Evolutionary conservation across 1,140 invertebrate species (phyloP), one percentile per base, ranked within the genome.

Genomic region (Drosophila orena): DNA sequence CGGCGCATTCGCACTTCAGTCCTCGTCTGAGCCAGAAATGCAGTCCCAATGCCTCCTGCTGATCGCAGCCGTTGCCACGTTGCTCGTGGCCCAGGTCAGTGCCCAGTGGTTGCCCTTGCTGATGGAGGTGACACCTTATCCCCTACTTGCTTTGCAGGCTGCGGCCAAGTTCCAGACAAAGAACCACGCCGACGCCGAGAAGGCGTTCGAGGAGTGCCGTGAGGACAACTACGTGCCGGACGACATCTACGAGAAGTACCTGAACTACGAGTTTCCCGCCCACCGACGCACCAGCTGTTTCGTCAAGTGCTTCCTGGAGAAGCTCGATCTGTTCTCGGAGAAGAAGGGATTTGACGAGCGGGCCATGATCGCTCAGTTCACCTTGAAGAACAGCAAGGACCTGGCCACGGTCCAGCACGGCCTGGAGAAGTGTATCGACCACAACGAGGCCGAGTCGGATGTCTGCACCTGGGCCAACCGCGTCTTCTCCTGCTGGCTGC

Each of bases 401-500:
- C 12, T 80, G 30, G 55, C 79, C 8, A 15, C 70, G 2, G 71
- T 91, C 38, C 80, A 72, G 49, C 90, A 91, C 22, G 90, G 90
- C 6, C 69, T 91, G 55, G 90, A 91, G 72, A 91, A 91, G 58
- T 91, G 90, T 64, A 78, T 91, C 27, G 90, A 91, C 56, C 86
- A 91, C 71, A 91, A 91, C 38, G 90, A 91, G 59, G 81, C 80
- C 14, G 90, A 91, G 52, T 86, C 90, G 2, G 80, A 89, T 34
- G 17, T 52, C 4, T 91, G 90, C 72, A 86, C 81, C 38, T 91
- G 84, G 78, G 90, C 90, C 11, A 71, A 90, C 44, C 86, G 90
- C 4, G 90, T 91, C 34, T 91, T 90, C 60, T 90, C 90, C 54
- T 91, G 90, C 71, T 91, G 90, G 90, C 66, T 91, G 38, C 78